Evolutionary conservation across 2,888 invertebrate genomes (phyloP).

Genomic region (Teinopalpus imperialis): DNA sequence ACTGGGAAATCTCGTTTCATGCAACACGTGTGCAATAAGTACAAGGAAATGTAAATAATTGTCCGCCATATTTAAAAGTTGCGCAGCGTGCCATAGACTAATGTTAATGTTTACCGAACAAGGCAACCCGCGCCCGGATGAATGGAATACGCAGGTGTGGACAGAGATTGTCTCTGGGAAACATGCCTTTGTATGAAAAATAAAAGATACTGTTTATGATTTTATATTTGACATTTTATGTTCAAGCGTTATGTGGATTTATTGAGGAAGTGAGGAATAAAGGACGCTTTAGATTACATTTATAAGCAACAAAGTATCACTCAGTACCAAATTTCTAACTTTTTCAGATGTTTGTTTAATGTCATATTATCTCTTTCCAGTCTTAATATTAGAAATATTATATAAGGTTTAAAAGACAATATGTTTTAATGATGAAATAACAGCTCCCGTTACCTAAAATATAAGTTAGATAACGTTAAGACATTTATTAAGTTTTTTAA

Average conservation of each 20-base stretch:
- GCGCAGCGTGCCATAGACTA: constrained; percentile 30
- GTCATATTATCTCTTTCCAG: too few relatives aligned
- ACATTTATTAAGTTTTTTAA: too few relatives aligned
- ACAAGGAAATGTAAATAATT: constrained; percentile 33
- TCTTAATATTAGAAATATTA: too few relatives aligned
- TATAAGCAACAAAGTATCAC: too few relatives aligned
- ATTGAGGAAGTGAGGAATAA: constrained; percentile 9
- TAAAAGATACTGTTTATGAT: constrained; percentile 17
- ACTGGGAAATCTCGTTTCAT: constrained; percentile 8
- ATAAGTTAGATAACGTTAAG: too few relatives aligned
- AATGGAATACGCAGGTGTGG: constrained; percentile 60
- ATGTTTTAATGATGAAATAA: too few relatives aligned
- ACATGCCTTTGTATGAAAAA: constrained; percentile 25
- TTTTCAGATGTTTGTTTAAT: too few relatives aligned
- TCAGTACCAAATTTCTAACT: too few relatives aligned
- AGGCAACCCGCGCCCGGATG: constrained; percentile 39
- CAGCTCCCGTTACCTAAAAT: too few relatives aligned
- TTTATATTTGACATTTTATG: constrained; percentile 14
- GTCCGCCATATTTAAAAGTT: constrained; percentile 31
- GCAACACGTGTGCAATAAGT: constrained; percentile 31
- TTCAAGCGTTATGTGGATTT: background rate
- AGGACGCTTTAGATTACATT: background rate
- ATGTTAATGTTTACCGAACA: constrained; percentile 35
- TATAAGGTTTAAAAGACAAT: too few relatives aligned
- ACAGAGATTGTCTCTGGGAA: constrained; percentile 21